Evolutionary conservation across 1,140 invertebrate species (phyloP), one percentile per base, ranked within the genome.

Genomic region (Lepeophtheirus salmonis): DNA sequence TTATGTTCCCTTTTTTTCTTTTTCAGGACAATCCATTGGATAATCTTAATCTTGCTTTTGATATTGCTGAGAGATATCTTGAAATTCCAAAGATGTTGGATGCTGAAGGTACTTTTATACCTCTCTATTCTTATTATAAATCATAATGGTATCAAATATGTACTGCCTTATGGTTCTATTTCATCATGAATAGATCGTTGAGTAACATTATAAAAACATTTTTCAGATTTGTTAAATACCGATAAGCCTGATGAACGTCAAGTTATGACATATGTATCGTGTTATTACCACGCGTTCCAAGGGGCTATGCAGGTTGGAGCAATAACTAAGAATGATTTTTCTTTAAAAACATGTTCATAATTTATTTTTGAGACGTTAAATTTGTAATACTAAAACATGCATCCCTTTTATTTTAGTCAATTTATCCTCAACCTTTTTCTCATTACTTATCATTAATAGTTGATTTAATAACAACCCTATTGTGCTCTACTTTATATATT

Each of bases 1-100:
- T 53, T 59, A 56, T 22, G 4, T 20, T 41, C n/a, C 30, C 30
- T 59, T 59, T 53, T 52, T n/a, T 10, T 12, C 10, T 55, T 6
- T 67, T 66, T 10, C 64, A 79, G 80, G 92, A 97, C 74, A 96
- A 97, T 77, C 94, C 95, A 64, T 75, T 96, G 68, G 90, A 97
- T 74, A 99, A 99, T 77, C 77, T 99, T 67, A 99, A 97, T 77
- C 89, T 90, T 68, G 95, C 95, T 67, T 99, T 99, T 74, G 94
- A 98, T 76, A 88, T 98, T 68, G 95, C 95, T 70, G 95, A 99
- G 77, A 97, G 97, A 73, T 94, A 98, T 75, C 80, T 99, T 66
- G 94, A 98, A 79, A 99, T 99, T 78, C 95, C 95, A 66, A 82
- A 89, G 75, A 99, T 99, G 95, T 92, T 99, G 80, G 95, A 98